phyloP scores from a whole-genome alignment of 2,888 invertebrate genomes.

The Odontomyia ornata region DNA sequence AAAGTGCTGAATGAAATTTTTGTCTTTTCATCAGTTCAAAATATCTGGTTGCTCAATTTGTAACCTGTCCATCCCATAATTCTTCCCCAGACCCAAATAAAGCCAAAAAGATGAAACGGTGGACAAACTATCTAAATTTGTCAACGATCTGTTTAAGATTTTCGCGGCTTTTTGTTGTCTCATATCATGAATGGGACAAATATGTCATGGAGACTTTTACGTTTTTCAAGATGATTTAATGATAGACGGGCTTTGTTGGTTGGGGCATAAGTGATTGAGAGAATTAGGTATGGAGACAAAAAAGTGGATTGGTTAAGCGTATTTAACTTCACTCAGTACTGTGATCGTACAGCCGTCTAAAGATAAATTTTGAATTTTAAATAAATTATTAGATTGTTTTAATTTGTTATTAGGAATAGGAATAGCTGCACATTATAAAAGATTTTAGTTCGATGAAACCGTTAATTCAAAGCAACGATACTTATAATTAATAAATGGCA shows the following conservation, averaged over 20 bases:
- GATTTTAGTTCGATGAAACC: too few relatives aligned
- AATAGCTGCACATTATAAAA: too few relatives aligned
- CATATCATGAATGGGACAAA: conserved; percentile 46
- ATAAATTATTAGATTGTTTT: too few relatives aligned
- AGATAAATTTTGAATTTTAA: too few relatives aligned
- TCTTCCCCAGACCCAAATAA: neutral
- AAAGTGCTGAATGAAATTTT: conserved; percentile 48
- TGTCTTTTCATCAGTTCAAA: conserved; percentile 4
- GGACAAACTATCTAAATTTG: neutral
- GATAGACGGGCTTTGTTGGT: neutral
- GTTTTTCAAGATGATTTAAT: conserved; percentile 45
- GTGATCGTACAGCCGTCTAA: too few relatives aligned
- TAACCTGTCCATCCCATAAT: neutral
- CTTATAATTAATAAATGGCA: too few relatives aligned
- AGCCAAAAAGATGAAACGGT: neutral
- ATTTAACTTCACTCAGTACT: too few relatives aligned
- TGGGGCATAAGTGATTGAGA: too few relatives aligned
- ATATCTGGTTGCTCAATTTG: neutral
- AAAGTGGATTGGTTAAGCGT: too few relatives aligned
- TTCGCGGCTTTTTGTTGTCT: conserved; percentile 17
- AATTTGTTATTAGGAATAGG: too few relatives aligned
- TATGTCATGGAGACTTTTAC: conserved; percentile 45
- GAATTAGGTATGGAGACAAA: too few relatives aligned
- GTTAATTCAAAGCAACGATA: too few relatives aligned
- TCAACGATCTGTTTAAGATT: neutral